phyloP scores from a whole-genome alignment of 2,888 invertebrate species.

The Himalopsyche kuldschensis region DNA sequence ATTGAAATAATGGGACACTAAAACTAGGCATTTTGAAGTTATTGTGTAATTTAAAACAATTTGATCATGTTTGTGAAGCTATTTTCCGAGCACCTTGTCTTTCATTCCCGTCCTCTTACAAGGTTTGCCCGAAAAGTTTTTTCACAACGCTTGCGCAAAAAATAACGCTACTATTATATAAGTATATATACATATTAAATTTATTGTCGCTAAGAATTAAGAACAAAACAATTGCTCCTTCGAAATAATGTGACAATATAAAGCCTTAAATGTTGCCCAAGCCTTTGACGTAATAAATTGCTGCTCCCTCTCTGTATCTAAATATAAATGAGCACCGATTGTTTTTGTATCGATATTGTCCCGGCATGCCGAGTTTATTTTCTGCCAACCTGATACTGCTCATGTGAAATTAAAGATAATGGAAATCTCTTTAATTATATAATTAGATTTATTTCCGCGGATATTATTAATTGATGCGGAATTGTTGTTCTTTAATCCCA shows the following conservation, averaged over 20 bases:
- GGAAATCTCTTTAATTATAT: too few relatives aligned
- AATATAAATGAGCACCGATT: not conserved
- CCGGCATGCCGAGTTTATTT: not conserved
- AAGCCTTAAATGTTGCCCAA: constrained; percentile 13
- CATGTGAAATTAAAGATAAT: too few relatives aligned
- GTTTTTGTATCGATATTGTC: not conserved
- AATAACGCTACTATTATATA: constrained; percentile 29
- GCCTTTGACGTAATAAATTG: not conserved
- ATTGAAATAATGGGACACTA: too few relatives aligned
- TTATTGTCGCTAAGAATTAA: constrained; percentile 35
- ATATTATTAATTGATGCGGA: too few relatives aligned
- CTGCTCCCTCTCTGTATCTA: not conserved
- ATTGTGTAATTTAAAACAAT: too few relatives aligned
- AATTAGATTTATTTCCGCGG: too few relatives aligned
- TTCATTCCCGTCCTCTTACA: constrained; percentile 20
- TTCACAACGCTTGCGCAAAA: constrained; percentile 14
- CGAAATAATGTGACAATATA: constrained; percentile 32
- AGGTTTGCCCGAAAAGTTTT: constrained; percentile 17
- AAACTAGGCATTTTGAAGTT: too few relatives aligned
- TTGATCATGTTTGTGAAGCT: not conserved
- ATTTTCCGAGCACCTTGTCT: constrained; percentile 27
- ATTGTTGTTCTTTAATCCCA: too few relatives aligned
- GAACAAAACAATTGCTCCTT: constrained; percentile 34
- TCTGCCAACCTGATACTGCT: not conserved
- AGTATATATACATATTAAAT: not conserved